Base-by-base conservation (phyloP, 1,140 invertebrate species). In the Scaptomyza pallida region DNA sequence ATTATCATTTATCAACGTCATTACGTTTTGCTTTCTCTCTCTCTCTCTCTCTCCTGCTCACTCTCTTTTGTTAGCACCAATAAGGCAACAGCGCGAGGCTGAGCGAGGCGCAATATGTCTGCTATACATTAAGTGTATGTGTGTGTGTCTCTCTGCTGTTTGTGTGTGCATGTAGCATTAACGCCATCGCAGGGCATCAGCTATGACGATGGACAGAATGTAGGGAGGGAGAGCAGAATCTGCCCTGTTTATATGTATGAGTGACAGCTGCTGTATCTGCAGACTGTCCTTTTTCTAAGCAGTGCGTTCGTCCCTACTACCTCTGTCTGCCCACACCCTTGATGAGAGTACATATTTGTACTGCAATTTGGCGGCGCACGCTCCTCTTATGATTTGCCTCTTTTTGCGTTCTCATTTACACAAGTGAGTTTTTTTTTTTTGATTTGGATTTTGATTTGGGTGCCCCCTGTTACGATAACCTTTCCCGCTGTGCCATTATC, bases 341-440 rank as follows among this genome's bases (percentile, higher is more conserved):
- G 40, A 33, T 63, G 35, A 62, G 76, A 59, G 79, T 83, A 89
- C 88, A 89, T 89, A 89, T 89, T 89, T 89, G 86, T 82, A 75
- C 72, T 89, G 86, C 86, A 89, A 88, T 89, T 89, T 89, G 88
- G 72, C 75, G 78, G 71, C 79, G 86, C 76, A 73, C 75, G 64
- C 44, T 72, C 72, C 79, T 83, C 80, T 85, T 85, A 73, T 85
- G 80, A 86, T 88, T 89, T 77, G 86, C 86, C 82, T 89, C 86
- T 89, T 89, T 89, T 89, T 89, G 74, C 73, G 75, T 73, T 88
- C 82, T 72, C 82, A 86, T 88, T 86, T 86, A 68, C 74, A 86
- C 81, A 85, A 83, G 81, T 86, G 75, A 67, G 70, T 69, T 73
- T 37, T n/a, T 37, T 37, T 37, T 37, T 35, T 35, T 26, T 26